Percentiles rank a stretch among this genome's conserved stretches.
Evolutionary conservation across 1,140 invertebrate species (phyloP).

Genomic region (Zaprionus tsacasi): DNA sequence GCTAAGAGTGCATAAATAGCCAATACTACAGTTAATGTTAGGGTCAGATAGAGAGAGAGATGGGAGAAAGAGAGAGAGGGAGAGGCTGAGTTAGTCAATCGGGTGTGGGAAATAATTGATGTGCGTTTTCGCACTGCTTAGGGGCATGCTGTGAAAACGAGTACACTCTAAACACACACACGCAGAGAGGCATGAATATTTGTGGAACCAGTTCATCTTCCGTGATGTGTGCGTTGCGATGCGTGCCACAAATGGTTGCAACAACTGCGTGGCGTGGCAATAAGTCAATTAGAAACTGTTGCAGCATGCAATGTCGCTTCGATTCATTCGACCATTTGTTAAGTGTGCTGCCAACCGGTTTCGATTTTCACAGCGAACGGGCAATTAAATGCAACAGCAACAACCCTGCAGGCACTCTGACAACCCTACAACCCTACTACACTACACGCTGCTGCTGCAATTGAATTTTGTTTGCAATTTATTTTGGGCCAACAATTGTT

Average conservation of each 20-base stretch:
- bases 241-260: conserved; percentile 39
- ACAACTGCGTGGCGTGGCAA: conserved; percentile 29
- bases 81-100: background rate
- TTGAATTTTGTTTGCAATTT: conserved; percentile 60
- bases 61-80: background rate
- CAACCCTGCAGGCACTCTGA: background rate
- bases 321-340: conserved; percentile 14
- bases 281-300: conserved; percentile 47
- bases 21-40: background rate
- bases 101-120: conserved; percentile 23
- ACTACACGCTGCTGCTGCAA: conserved; percentile 44
- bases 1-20: background rate
- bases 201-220: conserved; percentile 13
- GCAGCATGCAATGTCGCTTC: conserved; percentile 19
- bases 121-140: conserved; percentile 6
- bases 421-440: background rate
- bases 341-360: conserved; percentile 14
- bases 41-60: background rate
- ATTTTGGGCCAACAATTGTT: conserved; percentile 74
- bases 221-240: conserved; percentile 13
- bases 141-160: background rate
- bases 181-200: background rate
- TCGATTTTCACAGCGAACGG: background rate
- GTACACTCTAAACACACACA: background rate
- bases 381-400: conserved; percentile 3